Conservation (phyloP, 2,797 vertebrate genomes). For the Brachyrhaphis roseni region DNA sequence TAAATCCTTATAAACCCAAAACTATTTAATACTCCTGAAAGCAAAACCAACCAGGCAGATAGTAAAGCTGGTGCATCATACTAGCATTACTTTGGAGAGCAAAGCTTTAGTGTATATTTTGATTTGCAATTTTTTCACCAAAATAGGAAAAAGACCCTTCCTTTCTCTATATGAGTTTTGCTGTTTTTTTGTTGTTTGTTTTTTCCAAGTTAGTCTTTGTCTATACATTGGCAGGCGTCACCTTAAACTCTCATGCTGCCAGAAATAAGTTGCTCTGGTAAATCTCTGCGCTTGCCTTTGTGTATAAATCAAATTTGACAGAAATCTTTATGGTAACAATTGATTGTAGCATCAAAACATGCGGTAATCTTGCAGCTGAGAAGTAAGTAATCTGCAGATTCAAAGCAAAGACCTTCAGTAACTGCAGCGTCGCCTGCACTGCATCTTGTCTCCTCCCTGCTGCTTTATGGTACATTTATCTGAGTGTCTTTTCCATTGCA, state of each 20-base stretch:
- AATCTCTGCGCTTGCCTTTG: not conserved
- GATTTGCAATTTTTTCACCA: not conserved
- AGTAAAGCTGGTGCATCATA: no score
- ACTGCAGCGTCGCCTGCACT: not conserved
- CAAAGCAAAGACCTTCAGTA: not conserved
- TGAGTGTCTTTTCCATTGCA: conserved; percentile 30
- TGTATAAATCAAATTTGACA: not conserved
- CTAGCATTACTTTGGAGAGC: not conserved
- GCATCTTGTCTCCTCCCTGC: conserved; percentile 10
- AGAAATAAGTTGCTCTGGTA: conserved; percentile 4
- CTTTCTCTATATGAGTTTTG: not conserved
- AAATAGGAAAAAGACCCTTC: not conserved
- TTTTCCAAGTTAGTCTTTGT: not conserved
- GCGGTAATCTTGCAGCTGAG: not conserved
- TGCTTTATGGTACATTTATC: conserved; percentile 9
- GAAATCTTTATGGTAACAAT: not conserved
- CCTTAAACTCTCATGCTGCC: not conserved
- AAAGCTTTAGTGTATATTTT: not conserved
- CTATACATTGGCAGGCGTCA: not conserved
- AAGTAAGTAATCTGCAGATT: not conserved
- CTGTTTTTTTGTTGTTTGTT: no score
- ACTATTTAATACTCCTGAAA: not conserved
- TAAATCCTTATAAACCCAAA: not conserved
- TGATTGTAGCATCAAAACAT: not conserved
- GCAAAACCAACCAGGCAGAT: not conserved